Percentiles rank a stretch among this genome's conserved stretches.
Conservation (phyloP, 2,888 invertebrate species). For the Petrolisthes cinctipes region DNA sequence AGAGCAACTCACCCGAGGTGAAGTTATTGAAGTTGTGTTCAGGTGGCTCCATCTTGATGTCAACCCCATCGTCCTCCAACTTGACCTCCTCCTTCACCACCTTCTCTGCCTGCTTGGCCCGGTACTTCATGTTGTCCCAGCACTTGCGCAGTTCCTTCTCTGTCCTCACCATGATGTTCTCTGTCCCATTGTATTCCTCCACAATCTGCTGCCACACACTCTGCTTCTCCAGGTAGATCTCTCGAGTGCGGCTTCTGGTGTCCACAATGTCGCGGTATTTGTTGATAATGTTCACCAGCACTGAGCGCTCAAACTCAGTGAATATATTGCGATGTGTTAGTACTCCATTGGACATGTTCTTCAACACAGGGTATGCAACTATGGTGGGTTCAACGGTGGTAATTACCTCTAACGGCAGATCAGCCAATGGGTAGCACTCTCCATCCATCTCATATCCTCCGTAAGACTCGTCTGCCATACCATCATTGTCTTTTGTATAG, state of each 20-base stretch:
- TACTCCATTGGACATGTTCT: slow-evolving; percentile 64
- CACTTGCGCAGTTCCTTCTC: slow-evolving; percentile 64
- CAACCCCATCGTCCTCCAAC: slow-evolving; percentile 21
- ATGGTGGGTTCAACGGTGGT: slow-evolving; percentile 60
- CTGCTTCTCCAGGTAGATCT: slow-evolving; percentile 63
- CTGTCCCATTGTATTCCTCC: slow-evolving; percentile 64
- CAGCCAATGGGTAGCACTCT: slow-evolving; percentile 44
- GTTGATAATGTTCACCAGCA: slow-evolving; percentile 58
- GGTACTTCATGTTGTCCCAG: slow-evolving; percentile 65
- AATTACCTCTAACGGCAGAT: slow-evolving; percentile 60
- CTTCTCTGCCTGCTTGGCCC: slow-evolving; percentile 64
- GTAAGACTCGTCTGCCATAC: neutral
- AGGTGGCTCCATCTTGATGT: slow-evolving; percentile 40
- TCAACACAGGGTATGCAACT: slow-evolving; percentile 57
- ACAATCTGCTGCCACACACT: slow-evolving; percentile 65
- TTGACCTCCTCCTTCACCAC: slow-evolving; percentile 63
- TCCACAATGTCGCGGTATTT: slow-evolving; percentile 64
- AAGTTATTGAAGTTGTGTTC: slow-evolving; percentile 25
- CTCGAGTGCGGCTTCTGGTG: slow-evolving; percentile 61
- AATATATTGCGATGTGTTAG: slow-evolving; percentile 62
- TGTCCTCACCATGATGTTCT: slow-evolving; percentile 63
- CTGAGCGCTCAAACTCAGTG: slow-evolving; percentile 58
- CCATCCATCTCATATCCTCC: slow-evolving; percentile 20
- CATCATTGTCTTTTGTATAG: neutral
- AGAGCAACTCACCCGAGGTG: slow-evolving; percentile 26